A percentile compares a stretch with the other conserved stretches of the same genome.
Evolutionary conservation across 2,113 vertebrate genomes (phyloP).

Genomic region (Tychaedon coryphoeus): DNA sequence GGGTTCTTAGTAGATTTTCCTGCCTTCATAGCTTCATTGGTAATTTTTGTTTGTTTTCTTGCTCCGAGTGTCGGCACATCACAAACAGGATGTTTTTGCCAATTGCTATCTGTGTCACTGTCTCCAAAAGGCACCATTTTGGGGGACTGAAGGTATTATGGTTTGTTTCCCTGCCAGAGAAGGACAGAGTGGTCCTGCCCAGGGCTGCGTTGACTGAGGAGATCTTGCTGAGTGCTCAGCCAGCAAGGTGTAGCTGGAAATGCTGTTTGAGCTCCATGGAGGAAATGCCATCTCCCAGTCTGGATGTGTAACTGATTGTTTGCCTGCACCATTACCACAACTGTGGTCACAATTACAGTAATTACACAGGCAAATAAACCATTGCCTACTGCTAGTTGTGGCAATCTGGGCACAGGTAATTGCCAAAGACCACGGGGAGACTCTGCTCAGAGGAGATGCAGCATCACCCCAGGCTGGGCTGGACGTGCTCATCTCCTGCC

Average conservation of each 20-base stretch:
- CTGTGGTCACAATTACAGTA: neutral
- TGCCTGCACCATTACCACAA: neutral
- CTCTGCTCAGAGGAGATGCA: neutral
- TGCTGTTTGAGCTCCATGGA: neutral
- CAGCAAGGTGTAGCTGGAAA: neutral
- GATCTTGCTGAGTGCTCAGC: neutral
- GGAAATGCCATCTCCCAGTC: neutral
- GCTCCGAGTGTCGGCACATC: neutral
- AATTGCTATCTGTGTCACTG: accelerated
- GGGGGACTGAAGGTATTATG: neutral
- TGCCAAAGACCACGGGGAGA: neutral
- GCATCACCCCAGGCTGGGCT: accelerated
- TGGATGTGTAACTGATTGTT: neutral
- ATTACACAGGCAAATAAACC: neutral
- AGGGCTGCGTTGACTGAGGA: neutral
- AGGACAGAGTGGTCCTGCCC: neutral
- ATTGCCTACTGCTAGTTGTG: neutral
- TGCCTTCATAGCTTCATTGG: neutral
- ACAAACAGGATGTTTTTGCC: neutral
- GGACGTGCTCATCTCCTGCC: neutral
- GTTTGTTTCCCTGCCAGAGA: neutral
- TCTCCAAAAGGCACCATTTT: neutral
- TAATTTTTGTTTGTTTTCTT: conserved; percentile 19
- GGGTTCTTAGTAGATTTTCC: conserved; percentile 1
- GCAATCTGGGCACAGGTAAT: neutral